Evolutionary conservation across 2,113 vertebrate genomes (phyloP).

Genomic region (Cygnus atratus): DNA sequence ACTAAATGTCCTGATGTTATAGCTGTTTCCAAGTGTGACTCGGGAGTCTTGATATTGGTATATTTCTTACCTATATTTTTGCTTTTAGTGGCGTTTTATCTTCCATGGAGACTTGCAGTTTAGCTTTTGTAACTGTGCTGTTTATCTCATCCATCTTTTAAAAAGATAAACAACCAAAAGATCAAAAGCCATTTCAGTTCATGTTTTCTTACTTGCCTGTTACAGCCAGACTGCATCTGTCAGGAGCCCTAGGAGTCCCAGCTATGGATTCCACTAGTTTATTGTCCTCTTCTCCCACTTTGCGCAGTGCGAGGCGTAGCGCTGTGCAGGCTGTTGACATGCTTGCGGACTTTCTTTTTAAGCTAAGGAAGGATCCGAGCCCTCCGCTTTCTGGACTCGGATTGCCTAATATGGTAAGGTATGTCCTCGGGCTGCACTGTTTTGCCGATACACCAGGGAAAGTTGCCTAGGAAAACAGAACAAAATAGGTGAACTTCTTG

Average conservation of each 20-base stretch:
- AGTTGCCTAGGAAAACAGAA: slow-evolving; percentile 1
- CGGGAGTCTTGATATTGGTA: neutral
- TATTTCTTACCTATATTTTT: neutral
- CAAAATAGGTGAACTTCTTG: slow-evolving; percentile 17
- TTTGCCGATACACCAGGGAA: neutral
- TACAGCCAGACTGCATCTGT: neutral
- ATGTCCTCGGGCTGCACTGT: slow-evolving; percentile 59
- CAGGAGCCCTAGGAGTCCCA: neutral
- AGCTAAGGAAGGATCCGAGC: slow-evolving; percentile 50
- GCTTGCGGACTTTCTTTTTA: slow-evolving; percentile 22
- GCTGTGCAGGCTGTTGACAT: rapidly evolving
- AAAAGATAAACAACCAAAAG: neutral
- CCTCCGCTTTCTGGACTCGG: slow-evolving; percentile 17
- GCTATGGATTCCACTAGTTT: rapidly evolving
- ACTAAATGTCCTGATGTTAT: neutral
- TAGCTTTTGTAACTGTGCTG: neutral
- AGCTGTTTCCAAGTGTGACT: neutral
- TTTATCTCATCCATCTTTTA: neutral
- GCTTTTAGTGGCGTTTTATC: neutral
- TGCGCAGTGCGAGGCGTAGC: neutral
- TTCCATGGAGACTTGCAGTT: neutral
- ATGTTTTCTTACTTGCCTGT: neutral
- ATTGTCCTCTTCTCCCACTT: rapidly evolving
- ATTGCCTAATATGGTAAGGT: slow-evolving; percentile 84
- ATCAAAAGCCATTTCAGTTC: neutral